phyloP scores from a whole-genome alignment of 2,113 vertebrate species.

The Cyprinus carpio region DNA sequence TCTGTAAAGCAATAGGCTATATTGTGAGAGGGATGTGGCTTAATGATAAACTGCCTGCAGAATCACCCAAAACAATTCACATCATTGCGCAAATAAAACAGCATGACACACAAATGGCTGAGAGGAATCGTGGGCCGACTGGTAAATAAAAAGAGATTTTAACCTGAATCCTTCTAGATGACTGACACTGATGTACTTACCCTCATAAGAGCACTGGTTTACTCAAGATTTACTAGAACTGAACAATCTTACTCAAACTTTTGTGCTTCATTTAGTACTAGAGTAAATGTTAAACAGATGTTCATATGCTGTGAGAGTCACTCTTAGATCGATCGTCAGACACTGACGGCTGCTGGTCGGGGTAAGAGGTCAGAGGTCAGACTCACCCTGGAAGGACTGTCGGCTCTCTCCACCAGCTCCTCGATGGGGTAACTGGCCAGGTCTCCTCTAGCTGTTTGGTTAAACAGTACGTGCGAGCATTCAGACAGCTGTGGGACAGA shows the following conservation, averaged over 20 bases:
- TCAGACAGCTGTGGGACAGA: slow-evolving; percentile 85
- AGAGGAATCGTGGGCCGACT: neutral
- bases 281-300: neutral
- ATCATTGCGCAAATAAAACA: too few relatives aligned
- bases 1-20: too few relatives aligned
- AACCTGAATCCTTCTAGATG: neutral
- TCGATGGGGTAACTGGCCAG: slow-evolving; percentile 92
- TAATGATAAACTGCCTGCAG: too few relatives aligned
- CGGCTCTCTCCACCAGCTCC: slow-evolving; percentile 89
- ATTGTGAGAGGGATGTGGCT: too few relatives aligned
- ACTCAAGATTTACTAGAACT: neutral
- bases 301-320: neutral
- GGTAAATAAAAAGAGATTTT: too few relatives aligned
- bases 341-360: too few relatives aligned
- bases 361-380: neutral
- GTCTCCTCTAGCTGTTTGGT: slow-evolving; percentile 97
- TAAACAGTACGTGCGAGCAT: slow-evolving; percentile 98
- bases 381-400: slow-evolving; percentile 97
- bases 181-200: neutral
- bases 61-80: too few relatives aligned
- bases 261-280: neutral
- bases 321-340: neutral
- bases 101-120: too few relatives aligned
- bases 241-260: neutral
- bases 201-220: neutral